Base-by-base conservation (phyloP, 2,888 invertebrate species). In the Kuschelorhynchus macadamiae region DNA sequence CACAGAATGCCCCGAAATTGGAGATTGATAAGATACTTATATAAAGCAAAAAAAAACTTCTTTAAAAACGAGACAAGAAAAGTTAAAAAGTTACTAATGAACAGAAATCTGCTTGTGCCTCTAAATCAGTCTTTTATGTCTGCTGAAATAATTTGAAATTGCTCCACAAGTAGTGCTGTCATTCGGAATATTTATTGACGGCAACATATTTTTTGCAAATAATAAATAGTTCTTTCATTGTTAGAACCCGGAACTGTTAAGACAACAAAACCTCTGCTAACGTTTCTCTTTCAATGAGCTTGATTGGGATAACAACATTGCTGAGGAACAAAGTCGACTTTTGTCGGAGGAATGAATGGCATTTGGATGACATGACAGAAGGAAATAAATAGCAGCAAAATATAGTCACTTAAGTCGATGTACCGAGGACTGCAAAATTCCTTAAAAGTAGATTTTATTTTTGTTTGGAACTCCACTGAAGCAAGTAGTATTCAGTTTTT, bases 321-420 rank as follows among this genome's bases (percentile, higher is more conserved):
- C 41, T 55, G 16, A 12, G 41, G 44, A 60, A 50, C 61, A 61
- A 42, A 47, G 61, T 32, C 2, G 52, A 52, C 41, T 32, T 61
- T 61, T 61, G 52, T 60, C 49, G 44, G 41, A 61, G 39, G 52
- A 61, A 61, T 61, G 44, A 61, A 42, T 44, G 32, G 42, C 52
- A 42, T 50, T 61, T 50, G 33, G 44, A 52, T 42, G 44, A 44
- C 52, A 61, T 49, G 32, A 36, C 33, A n/a, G n/a, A 7, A 36
- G 33, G 14, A 20, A 33, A 5, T 20, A 17, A 20, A 2, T 33
- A n/a, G 8, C 30, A 5, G 32, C 16, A 20, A 16, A 44, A 20
- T 16, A 20, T 16, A 2, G 12, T 8, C 11, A 36, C 36, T 36
- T 36, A 7, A 12, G 36, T 7, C 36, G 3, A 7, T 5, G 25